Base-by-base conservation (phyloP, 2,797 vertebrate species). In the Phyllotis vaccarum region DNA sequence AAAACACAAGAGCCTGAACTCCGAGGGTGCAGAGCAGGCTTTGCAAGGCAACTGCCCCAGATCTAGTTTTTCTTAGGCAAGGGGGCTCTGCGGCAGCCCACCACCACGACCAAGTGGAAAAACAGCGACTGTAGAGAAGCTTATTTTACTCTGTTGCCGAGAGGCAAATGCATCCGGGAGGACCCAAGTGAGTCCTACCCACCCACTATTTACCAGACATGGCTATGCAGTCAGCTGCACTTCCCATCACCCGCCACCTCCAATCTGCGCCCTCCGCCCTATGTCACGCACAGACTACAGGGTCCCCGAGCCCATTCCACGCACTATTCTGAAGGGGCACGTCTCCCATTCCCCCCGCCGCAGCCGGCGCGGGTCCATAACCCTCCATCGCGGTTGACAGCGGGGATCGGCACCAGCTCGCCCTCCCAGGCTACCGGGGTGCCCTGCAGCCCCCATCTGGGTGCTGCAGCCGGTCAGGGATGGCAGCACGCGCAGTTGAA, bases 141-240 rank as follows among this genome's bases (percentile, higher is more conserved):
- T 8, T 37, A 1, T 74, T 34, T 17, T 7, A 29, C 37, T 40
- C 43, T 5, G 54, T 31, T 88, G 82, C 9, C 5, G 46, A 81
- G 76, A 54, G 60, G 70, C 40, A 62, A 87, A 62, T 3, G 80
- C 58, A 60, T 86, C 86, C 74, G 16, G n/a, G 75, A 58, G 0
- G 82, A 93, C 87, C 94, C 91, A 22, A 90, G 88, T 24, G 94
- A 64, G 83, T 90, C 37, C 91, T 60, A 40, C 81, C 92, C 34
- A 37, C 88, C 94, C 12, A 93, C 94, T 89, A 60, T 94, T 91
- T 76, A 94, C 89, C 96, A 91, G 94, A 75, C 94, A 54, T 7
- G 66, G 94, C 60, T 60, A 29, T 70, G 89, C 95, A 29, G 83
- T 43, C 95, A 75, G 85, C 83, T 5, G 92, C 90, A 22, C 88